These are phyloP conservation scores for Rhorus exstirpatorius DNA, from an alignment of 2,888 invertebrate genomes.

Conservation along the genomic window DNA sequence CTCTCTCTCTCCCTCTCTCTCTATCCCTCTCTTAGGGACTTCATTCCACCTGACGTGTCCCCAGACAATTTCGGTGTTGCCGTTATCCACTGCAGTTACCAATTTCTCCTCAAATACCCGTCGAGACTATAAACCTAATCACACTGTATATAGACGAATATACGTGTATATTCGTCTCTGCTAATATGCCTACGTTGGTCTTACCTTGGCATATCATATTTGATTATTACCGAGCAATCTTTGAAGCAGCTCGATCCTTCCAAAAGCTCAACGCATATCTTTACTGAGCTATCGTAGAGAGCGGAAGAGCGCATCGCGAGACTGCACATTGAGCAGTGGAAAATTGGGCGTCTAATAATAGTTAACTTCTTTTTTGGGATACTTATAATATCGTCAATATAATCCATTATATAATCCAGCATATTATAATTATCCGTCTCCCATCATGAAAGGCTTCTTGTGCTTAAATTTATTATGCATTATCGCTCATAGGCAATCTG, in stretches of 20 bases:
- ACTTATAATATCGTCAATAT: neutral
- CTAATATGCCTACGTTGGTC: neutral
- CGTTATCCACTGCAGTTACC: conserved; percentile 13
- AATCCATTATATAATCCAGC: neutral
- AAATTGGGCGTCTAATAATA: conserved; percentile 20
- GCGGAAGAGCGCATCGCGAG: no score
- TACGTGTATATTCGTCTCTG: neutral
- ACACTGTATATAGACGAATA: neutral
- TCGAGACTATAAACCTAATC: conserved; percentile 1
- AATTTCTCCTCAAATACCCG: conserved; percentile 19
- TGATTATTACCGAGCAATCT: conserved; percentile 8
- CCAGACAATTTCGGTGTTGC: conserved; percentile 13
- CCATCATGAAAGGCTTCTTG: conserved; percentile 10
- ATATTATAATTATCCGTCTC: conserved; percentile 17
- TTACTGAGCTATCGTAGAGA: neutral
- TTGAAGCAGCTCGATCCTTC: neutral
- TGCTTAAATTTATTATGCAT: neutral
- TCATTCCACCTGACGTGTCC: conserved; percentile 10
- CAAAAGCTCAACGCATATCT: conserved; percentile 5
- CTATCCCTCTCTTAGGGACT: neutral
- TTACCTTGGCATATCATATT: neutral
- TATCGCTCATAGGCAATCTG: no score
- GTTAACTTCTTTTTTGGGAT: conserved; percentile 15
- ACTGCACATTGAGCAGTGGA: neutral
- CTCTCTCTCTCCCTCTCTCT: neutral